These are phyloP conservation scores for Percopsis omiscomaycus DNA, from an alignment of 2,797 vertebrate genomes.

Conservation along the genomic window DNA sequence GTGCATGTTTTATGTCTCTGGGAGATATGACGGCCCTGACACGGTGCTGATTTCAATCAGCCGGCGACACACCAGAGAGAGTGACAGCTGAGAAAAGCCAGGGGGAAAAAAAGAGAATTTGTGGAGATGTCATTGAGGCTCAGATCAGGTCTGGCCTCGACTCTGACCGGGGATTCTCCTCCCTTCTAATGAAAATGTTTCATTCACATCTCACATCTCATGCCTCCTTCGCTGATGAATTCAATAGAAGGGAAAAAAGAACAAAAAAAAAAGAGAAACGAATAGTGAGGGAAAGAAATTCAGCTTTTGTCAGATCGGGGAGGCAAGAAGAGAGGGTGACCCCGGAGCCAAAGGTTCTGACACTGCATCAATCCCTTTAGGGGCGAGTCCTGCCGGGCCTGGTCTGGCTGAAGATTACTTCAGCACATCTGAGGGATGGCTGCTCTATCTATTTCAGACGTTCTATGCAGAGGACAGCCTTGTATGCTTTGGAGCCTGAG, in stretches of 20 bases:
- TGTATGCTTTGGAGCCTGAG: constrained; percentile 80
- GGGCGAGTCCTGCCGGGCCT: constrained; percentile 89
- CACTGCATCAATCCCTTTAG: constrained; percentile 98
- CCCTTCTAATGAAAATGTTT: constrained; percentile 93
- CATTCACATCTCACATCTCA: constrained; percentile 85
- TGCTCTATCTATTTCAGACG: constrained; percentile 84
- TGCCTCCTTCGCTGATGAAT: constrained; percentile 83
- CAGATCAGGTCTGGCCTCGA: constrained; percentile 74
- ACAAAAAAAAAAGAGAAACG: constrained; percentile 73
- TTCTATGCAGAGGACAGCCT: constrained; percentile 78
- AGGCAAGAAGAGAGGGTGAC: constrained; percentile 92
- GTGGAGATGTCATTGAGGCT: constrained; percentile 79
- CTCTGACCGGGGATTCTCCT: constrained; percentile 72
- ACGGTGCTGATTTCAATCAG: constrained; percentile 98
- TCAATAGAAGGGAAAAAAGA: constrained; percentile 74
- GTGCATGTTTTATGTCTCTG: constrained; percentile 98
- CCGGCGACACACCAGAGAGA: constrained; percentile 83
- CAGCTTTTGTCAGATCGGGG: constrained; percentile 86
- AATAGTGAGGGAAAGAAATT: constrained; percentile 79
- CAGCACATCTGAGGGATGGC: constrained; percentile 88
- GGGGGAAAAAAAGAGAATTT: constrained; percentile 61
- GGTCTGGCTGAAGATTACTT: constrained; percentile 89
- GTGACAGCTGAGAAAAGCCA: constrained; percentile 75
- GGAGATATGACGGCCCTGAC: constrained; percentile 96
- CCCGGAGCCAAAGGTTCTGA: constrained; percentile 94